Evolutionary conservation across 2,797 vertebrate species (phyloP).

Genomic region (Chanos chanos): DNA sequence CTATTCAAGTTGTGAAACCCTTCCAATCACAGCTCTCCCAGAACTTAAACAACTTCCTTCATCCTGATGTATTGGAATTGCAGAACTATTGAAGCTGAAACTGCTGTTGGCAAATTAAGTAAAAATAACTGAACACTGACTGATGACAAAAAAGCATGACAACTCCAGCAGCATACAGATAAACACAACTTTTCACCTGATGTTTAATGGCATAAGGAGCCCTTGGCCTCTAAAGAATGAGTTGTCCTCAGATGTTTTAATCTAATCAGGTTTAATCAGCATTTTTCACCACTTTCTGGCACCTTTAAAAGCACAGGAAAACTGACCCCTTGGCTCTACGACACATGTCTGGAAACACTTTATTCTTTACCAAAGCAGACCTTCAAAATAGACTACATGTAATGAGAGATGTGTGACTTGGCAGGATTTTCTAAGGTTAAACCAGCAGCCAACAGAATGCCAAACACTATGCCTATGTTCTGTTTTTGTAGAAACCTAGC

Average conservation of each 20-base stretch:
- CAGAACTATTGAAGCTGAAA: too few relatives aligned
- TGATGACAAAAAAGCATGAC: conserved; percentile 1
- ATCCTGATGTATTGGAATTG: too few relatives aligned
- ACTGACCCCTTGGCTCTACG: conserved; percentile 6
- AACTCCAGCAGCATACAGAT: conserved; percentile 10
- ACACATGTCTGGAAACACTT: conserved; percentile 40
- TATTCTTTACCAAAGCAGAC: conserved; percentile 31
- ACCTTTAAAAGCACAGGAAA: background rate
- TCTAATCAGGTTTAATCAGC: too few relatives aligned
- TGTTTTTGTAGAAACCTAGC: too few relatives aligned
- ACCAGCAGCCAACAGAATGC: conserved; percentile 23
- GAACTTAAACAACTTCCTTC: too few relatives aligned
- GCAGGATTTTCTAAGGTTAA: conserved; percentile 53
- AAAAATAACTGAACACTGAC: background rate
- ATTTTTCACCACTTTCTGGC: background rate
- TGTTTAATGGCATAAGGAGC: background rate
- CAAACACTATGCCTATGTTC: conserved; percentile 53
- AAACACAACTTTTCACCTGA: background rate
- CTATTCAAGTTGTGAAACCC: too few relatives aligned
- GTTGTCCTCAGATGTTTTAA: background rate
- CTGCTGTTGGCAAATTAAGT: too few relatives aligned
- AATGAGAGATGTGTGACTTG: conserved; percentile 54
- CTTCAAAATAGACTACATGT: conserved; percentile 46
- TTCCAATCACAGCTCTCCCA: too few relatives aligned
- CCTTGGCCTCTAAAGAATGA: background rate